A percentile compares a stretch with the other conserved stretches of the same genome.
Evolutionary conservation across 2,797 vertebrate species (phyloP).

Genomic region (Propithecus perrieri): DNA sequence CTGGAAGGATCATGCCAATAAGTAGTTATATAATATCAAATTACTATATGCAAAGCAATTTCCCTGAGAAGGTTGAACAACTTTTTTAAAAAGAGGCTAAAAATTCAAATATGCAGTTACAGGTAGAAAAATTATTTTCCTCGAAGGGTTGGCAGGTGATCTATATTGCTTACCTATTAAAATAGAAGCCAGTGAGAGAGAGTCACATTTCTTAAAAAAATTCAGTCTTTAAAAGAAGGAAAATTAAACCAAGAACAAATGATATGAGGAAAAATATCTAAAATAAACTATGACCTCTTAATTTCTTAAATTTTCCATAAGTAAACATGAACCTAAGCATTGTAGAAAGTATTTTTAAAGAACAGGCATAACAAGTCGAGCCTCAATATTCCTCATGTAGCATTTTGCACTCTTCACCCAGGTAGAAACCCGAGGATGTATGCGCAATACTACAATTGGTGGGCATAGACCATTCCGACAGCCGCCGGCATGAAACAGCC

Average conservation of each 20-base stretch:
- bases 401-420: too few relatives aligned
- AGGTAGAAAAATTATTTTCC: neutral
- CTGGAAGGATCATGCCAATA: neutral
- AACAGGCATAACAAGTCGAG: rapidly evolving
- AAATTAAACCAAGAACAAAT: neutral
- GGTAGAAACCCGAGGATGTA: neutral
- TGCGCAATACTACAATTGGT: rapidly evolving
- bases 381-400: rapidly evolving
- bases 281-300: neutral
- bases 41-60: neutral
- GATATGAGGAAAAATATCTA: neutral
- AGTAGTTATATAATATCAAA: neutral
- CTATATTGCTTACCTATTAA: neutral
- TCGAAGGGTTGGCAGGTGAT: neutral
- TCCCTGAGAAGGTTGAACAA: neutral
- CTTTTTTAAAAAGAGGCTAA: neutral
- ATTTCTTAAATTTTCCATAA: neutral
- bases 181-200: neutral
- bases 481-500: rapidly evolving
- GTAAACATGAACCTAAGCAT: rapidly evolving
- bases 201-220: neutral
- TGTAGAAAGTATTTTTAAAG: neutral
- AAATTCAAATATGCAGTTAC: neutral
- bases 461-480: too few relatives aligned
- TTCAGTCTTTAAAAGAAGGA: neutral